These are phyloP conservation scores for Phoebastria nigripes DNA, from an alignment of 2,797 vertebrate species.

Conservation along the genomic window DNA sequence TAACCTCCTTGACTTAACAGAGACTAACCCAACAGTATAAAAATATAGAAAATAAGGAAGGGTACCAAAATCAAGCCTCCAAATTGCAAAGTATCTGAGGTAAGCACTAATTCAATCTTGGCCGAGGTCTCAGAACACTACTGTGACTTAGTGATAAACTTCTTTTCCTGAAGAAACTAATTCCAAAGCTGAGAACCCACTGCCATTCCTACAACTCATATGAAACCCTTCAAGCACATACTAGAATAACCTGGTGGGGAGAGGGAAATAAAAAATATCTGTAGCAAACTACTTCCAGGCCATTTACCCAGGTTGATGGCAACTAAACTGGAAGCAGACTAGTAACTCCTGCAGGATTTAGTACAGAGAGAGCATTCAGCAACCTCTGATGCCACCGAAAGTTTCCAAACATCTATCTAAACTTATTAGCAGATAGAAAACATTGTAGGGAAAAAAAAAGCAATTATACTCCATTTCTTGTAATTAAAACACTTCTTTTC, in stretches of 20 bases:
- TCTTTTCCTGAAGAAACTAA: not conserved
- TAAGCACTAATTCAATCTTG: not conserved
- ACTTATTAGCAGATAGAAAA: not conserved
- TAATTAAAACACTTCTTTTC: not conserved
- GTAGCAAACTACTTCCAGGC: not conserved
- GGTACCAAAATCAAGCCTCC: not conserved
- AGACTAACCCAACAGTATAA: not conserved
- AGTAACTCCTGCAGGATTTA: not conserved
- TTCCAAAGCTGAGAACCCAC: not conserved
- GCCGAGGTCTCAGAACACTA: not conserved
- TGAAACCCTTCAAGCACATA: not conserved
- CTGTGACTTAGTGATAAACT: not conserved
- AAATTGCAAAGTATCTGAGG: not conserved
- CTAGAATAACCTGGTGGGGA: not conserved
- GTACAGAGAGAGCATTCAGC: not conserved
- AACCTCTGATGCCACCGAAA: not conserved
- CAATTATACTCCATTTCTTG: not conserved
- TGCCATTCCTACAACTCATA: not conserved
- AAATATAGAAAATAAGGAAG: not conserved
- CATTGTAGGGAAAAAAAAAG: accelerated
- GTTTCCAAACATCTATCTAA: not conserved
- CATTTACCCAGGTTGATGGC: not conserved
- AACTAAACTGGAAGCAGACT: not conserved
- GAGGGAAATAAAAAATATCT: not conserved
- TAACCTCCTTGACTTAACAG: not conserved